Conservation (phyloP, 2,113 vertebrate genomes). For the Bucco capensis region DNA sequence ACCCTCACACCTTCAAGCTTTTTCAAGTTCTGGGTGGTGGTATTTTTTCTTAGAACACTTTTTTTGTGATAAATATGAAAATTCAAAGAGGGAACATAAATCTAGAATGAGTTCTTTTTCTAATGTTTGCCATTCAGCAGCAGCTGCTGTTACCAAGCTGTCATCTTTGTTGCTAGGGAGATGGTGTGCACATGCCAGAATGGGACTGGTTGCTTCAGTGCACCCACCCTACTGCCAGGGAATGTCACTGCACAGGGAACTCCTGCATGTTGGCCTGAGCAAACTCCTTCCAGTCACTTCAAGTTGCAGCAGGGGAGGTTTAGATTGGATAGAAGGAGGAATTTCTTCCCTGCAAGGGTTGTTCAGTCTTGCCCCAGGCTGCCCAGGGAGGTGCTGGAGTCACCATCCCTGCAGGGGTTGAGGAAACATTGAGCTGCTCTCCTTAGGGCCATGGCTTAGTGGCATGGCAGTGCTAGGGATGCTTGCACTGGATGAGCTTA, state of each 20-base stretch:
- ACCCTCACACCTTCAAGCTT: not conserved
- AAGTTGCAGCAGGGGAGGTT: no score
- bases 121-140: conserved; percentile 69
- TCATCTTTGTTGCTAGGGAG: conserved; percentile 73
- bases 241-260: not conserved
- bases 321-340: no score
- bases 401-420: no score
- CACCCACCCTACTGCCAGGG: not conserved
- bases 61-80: conserved; percentile 45
- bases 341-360: no score
- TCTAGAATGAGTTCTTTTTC: conserved; percentile 67
- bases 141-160: conserved; percentile 74
- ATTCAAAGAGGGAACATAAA: conserved; percentile 47
- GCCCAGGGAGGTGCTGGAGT: no score
- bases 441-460: no score
- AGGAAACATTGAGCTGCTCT: no score
- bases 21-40: conserved; percentile 11
- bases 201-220: not conserved
- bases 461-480: no score
- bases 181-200: conserved; percentile 36
- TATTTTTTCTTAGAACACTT: not conserved
- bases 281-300: not conserved
- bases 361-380: no score
- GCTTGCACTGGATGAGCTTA: no score
- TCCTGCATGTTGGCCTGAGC: not conserved